A percentile compares a stretch with the other conserved stretches of the same genome.
These are phyloP conservation scores for Plebejus anna DNA, from an alignment of 2,888 invertebrate genomes.

Conservation along the genomic window DNA sequence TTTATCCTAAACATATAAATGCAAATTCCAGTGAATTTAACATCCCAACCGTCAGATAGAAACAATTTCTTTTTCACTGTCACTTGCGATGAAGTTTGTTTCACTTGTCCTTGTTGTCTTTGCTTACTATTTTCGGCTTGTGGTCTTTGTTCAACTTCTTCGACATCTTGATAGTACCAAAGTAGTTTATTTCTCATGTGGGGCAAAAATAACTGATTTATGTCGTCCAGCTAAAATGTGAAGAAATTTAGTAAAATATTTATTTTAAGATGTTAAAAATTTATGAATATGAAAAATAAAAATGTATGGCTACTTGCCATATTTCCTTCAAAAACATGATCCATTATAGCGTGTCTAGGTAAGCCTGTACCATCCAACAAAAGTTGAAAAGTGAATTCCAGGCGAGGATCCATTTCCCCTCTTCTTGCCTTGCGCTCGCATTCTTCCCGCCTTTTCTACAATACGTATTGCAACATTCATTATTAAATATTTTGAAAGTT, in stretches of 20 bases:
- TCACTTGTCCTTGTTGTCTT: slow-evolving; percentile 68
- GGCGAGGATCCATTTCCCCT: slow-evolving; percentile 94
- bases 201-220: slow-evolving; percentile 91
- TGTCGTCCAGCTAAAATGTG: slow-evolving; percentile 86
- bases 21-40: slow-evolving; percentile 89
- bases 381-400: slow-evolving; percentile 94
- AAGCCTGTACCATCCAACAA: slow-evolving; percentile 91
- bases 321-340: slow-evolving; percentile 93
- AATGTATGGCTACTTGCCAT: slow-evolving; percentile 58
- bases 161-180: slow-evolving; percentile 94
- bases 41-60: slow-evolving; percentile 91
- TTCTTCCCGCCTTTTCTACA: slow-evolving; percentile 88
- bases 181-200: slow-evolving; percentile 91
- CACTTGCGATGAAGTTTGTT: slow-evolving; percentile 64
- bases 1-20: slow-evolving; percentile 92
- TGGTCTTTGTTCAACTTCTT: slow-evolving; percentile 83
- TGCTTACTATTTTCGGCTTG: slow-evolving; percentile 66
- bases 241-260: slow-evolving; percentile 21
- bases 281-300: background rate
- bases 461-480: slow-evolving; percentile 1
- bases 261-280: background rate
- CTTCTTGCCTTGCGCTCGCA: slow-evolving; percentile 93
- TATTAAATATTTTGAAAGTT: background rate
- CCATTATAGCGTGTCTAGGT: slow-evolving; percentile 92
- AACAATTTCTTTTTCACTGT: slow-evolving; percentile 87